These are phyloP conservation scores for Scotopteryx bipunctaria DNA, from an alignment of 2,888 invertebrate species.

Conservation along the genomic window DNA sequence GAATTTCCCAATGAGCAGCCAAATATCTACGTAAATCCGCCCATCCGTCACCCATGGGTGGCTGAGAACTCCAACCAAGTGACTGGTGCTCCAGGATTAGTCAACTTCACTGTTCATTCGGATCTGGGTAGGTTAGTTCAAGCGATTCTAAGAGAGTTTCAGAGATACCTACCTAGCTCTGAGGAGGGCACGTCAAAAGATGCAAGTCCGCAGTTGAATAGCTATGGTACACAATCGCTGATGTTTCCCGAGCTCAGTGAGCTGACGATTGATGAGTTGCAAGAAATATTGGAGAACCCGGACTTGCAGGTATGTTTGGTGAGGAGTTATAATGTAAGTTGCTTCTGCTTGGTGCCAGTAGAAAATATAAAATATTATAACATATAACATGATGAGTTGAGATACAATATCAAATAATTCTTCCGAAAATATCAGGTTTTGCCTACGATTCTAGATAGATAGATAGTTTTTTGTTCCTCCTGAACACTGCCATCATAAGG, in stretches of 20 bases:
- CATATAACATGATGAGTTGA: no score
- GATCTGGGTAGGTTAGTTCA: slow-evolving; percentile 92
- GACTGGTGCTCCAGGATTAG: slow-evolving; percentile 88
- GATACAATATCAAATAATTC: no score
- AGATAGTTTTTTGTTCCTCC: no score
- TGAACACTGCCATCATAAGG: no score
- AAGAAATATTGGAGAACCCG: slow-evolving; percentile 86
- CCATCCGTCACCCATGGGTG: slow-evolving; percentile 88
- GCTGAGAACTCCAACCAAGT: slow-evolving; percentile 87
- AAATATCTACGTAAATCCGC: slow-evolving; percentile 86
- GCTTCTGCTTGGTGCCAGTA: no score
- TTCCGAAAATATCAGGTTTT: no score
- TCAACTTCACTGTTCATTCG: slow-evolving; percentile 90
- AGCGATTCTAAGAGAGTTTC: slow-evolving; percentile 90
- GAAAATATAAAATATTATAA: no score
- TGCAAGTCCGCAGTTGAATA: slow-evolving; percentile 55
- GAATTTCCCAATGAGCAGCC: slow-evolving; percentile 92
- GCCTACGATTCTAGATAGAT: no score
- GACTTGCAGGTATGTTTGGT: slow-evolving; percentile 82
- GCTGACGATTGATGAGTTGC: slow-evolving; percentile 84
- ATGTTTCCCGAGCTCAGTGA: slow-evolving; percentile 71
- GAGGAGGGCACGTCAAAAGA: slow-evolving; percentile 57
- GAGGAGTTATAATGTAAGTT: no score
- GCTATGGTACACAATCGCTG: slow-evolving; percentile 51
- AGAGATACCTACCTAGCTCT: slow-evolving; percentile 78